These are phyloP conservation scores for Drosophila flavopinicola DNA, from an alignment of 2,888 invertebrate species.

Conservation along the genomic window DNA sequence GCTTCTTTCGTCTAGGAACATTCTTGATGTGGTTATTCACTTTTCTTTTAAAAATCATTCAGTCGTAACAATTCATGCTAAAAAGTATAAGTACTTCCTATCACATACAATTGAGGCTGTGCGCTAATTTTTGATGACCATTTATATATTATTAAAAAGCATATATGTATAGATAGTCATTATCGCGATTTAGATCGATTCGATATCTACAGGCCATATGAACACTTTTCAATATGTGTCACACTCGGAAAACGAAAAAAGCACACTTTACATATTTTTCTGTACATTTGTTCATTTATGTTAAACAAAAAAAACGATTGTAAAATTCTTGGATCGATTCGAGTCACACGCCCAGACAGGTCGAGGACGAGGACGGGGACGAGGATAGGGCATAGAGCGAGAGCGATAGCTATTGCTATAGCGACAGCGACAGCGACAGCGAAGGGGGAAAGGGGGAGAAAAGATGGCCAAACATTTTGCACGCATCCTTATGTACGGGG, in stretches of 20 bases:
- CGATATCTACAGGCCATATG: no score
- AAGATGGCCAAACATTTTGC: constrained; percentile 97
- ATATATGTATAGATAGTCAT: background rate
- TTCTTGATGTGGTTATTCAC: no score
- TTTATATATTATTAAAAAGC: no score
- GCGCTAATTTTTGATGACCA: no score
- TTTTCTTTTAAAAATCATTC: no score
- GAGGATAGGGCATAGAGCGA: background rate
- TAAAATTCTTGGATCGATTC: constrained; percentile 36
- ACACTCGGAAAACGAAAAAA: constrained; percentile 2
- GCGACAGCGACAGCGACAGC: background rate
- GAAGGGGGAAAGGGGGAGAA: background rate
- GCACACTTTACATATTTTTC: background rate
- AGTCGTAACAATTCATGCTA: no score
- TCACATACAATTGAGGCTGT: no score
- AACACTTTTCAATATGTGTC: constrained; percentile 20
- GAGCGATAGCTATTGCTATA: no score
- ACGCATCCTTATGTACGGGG: constrained; percentile 94
- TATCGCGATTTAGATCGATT: no score
- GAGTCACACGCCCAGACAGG: constrained; percentile 20
- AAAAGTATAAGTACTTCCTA: no score
- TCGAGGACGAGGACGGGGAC: no score
- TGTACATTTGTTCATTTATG: constrained; percentile 27
- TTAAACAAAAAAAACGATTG: constrained; percentile 7
- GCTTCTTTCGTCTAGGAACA: no score